Evolutionary conservation across 1,140 invertebrate genomes (phyloP).

Genomic region (Oreohelix idahoensis): DNA sequence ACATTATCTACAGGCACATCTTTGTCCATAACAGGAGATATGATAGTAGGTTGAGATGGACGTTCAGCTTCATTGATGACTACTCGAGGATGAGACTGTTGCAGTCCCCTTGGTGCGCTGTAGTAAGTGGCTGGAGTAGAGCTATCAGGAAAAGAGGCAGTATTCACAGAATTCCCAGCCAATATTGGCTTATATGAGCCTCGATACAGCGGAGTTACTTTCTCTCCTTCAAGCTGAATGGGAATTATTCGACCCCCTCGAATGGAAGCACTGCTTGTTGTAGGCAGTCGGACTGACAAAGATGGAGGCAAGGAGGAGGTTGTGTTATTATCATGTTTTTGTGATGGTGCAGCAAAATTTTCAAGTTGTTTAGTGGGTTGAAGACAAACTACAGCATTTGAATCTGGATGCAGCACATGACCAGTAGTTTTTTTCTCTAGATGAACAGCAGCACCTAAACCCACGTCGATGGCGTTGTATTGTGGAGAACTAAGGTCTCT

Average conservation of each 20-base stretch:
- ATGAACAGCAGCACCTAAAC: conserved; percentile 37
- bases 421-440: neutral
- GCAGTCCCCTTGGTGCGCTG: neutral
- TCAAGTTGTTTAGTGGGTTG: neutral
- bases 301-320: neutral
- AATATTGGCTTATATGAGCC: neutral
- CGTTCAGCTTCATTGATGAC: neutral
- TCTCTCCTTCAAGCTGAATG: conserved; percentile 32
- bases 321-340: neutral
- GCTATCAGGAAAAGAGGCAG: neutral
- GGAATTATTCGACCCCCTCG: conserved; percentile 30
- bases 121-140: neutral
- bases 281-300: conserved; percentile 33
- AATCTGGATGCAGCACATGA: neutral
- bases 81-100: neutral
- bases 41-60: neutral
- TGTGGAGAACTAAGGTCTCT: neutral
- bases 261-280: neutral
- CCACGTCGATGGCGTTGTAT: conserved; percentile 33
- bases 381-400: neutral
- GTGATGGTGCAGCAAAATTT: neutral
- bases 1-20: neutral
- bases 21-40: neutral
- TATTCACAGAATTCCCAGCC: neutral
- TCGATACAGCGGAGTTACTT: neutral